Base-by-base conservation (phyloP, 1,140 invertebrate species). In the Manduca sexta region DNA sequence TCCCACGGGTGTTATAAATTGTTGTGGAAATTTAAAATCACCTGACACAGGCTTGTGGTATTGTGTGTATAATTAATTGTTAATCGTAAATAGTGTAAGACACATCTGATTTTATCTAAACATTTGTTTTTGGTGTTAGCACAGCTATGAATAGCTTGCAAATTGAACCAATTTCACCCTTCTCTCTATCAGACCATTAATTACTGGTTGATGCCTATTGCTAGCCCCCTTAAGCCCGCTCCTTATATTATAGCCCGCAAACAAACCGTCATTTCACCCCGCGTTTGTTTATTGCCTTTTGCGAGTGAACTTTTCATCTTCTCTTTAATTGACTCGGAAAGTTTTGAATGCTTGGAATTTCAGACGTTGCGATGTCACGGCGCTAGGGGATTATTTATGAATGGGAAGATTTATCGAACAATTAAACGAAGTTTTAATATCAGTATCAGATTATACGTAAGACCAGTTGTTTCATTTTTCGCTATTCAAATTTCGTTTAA, bases 161-260 rank as follows among this genome's bases (percentile, higher is more conserved):
- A 81, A 84, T 80, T 84, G 75, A 80, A 76, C 75, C 65, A 74
- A 81, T 83, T 83, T 74, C 69, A 76, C 75, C 81, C 74, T 64
- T 65, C 69, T 61, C 62, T 48, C 56, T 46, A 46, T 52, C 60
- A 52, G 62, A 68, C 71, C 79, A 83, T 84, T 84, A 84, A 84
- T 84, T 84, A 81, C 72, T 64, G 51, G 54, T 51, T 66, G 63
- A 66, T 73, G 64, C 65, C 61, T 62, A 34, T 31, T 34, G 30
- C 29, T 48, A 43, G 44, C 50, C 61, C 60, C 45, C 58, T 51
- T 59, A 64, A 64, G 54, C 60, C 60, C 55, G 52, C 44, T 68
- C 45, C 66, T 73, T 59, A 55, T 52, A 79, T 80, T 75, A 74
- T 70, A 70, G 64, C 60, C 76, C 74, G 47, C 75, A 79, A 81